Conservation (phyloP, 2,797 vertebrate genomes). For the Echiichthys vipera region DNA sequence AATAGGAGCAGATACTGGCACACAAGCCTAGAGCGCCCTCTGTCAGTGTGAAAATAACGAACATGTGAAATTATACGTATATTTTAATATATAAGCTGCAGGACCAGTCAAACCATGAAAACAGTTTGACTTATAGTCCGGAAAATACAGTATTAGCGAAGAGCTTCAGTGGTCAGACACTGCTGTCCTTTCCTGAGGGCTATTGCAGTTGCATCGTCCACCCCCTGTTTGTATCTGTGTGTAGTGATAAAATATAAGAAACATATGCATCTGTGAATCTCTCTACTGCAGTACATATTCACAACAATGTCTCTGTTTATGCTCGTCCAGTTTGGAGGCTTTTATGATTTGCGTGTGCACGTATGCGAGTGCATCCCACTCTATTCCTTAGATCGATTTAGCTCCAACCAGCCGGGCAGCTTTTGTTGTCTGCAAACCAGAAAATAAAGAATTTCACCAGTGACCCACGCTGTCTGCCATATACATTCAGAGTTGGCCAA, state of each 20-base stretch:
- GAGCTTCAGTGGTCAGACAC: too few species aligned
- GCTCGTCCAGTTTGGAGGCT: neutral
- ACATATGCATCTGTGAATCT: neutral
- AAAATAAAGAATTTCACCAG: neutral
- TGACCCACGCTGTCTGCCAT: neutral
- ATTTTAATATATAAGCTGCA: too few species aligned
- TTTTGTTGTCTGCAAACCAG: conserved; percentile 9
- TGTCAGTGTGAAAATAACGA: too few species aligned
- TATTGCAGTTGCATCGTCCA: too few species aligned
- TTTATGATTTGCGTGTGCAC: neutral
- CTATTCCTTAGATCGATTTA: conserved; percentile 1
- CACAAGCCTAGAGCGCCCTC: too few species aligned
- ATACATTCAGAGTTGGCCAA: neutral
- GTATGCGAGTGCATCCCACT: neutral
- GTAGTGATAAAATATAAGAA: too few species aligned
- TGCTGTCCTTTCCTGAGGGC: too few species aligned
- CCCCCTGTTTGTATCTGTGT: neutral
- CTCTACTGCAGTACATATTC: neutral
- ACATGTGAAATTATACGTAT: too few species aligned
- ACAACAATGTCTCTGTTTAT: neutral
- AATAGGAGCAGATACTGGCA: too few species aligned
- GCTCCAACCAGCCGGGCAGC: neutral
- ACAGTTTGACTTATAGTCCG: too few species aligned
- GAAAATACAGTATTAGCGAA: too few species aligned
- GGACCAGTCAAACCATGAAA: too few species aligned